These are phyloP conservation scores for Argentina silus DNA, from an alignment of 2,797 vertebrate species.

Conservation along the genomic window DNA sequence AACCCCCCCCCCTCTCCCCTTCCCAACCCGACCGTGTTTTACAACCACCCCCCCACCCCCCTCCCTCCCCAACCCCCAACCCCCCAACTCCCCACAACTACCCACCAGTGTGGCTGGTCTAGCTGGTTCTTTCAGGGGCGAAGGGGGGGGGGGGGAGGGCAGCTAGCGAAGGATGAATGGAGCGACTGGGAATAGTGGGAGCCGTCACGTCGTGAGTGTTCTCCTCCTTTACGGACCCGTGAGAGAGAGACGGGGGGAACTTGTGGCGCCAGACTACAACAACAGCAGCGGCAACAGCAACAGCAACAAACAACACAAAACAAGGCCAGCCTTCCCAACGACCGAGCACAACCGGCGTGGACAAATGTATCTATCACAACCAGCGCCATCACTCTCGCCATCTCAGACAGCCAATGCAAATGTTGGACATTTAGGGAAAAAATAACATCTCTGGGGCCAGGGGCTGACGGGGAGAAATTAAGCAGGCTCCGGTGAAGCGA, in stretches of 20 bases:
- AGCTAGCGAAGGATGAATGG: slow-evolving; percentile 47
- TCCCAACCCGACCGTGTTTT: slow-evolving; percentile 24
- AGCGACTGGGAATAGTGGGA: slow-evolving; percentile 56
- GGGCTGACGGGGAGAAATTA: slow-evolving; percentile 98
- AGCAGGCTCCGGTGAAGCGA: slow-evolving; percentile 99
- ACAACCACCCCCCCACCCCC: not conserved
- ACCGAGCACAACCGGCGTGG: slow-evolving; percentile 73
- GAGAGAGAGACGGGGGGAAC: slow-evolving; percentile 57
- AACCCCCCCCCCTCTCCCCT: slow-evolving; percentile 10
- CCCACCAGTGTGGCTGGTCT: slow-evolving; percentile 42
- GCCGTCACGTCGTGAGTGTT: slow-evolving; percentile 19
- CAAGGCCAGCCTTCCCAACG: slow-evolving; percentile 60
- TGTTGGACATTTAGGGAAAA: slow-evolving; percentile 96
- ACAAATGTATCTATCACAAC: slow-evolving; percentile 86
- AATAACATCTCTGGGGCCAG: slow-evolving; percentile 95
- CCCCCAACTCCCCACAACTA: slow-evolving; percentile 18
- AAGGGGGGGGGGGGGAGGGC: not conserved
- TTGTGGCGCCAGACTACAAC: slow-evolving; percentile 75
- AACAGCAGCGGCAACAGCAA: slow-evolving; percentile 63
- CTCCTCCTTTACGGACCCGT: slow-evolving; percentile 76
- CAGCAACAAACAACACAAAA: slow-evolving; percentile 59
- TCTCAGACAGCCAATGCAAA: slow-evolving; percentile 88
- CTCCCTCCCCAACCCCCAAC: not conserved
- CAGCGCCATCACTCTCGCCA: slow-evolving; percentile 77
- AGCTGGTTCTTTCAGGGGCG: slow-evolving; percentile 42